A percentile compares a stretch with the other conserved stretches of the same genome.
Evolutionary conservation across 2,797 vertebrate species (phyloP).

Genomic region (Sebastiscus tertius): DNA sequence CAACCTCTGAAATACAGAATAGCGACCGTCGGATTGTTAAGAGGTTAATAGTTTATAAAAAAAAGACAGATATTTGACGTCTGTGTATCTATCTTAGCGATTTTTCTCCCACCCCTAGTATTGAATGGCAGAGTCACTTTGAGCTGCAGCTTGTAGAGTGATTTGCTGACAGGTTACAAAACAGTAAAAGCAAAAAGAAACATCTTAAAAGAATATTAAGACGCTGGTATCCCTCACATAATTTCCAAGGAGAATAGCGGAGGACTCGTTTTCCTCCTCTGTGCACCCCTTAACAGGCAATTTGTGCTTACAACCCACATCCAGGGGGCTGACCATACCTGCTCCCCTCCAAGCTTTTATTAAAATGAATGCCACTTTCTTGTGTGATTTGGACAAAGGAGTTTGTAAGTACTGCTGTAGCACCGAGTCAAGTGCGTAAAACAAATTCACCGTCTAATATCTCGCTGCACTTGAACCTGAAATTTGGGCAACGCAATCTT

Average conservation of each 20-base stretch:
- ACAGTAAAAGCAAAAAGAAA: neutral
- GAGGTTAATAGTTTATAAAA: no score
- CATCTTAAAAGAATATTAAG: neutral
- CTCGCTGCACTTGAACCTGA: neutral
- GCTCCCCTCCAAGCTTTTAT: neutral
- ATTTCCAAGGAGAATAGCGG: neutral
- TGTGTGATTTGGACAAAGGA: neutral
- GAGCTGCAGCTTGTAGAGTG: neutral
- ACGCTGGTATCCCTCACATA: neutral
- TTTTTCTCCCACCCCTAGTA: no score
- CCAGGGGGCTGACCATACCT: neutral
- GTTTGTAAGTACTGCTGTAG: neutral
- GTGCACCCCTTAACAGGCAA: neutral
- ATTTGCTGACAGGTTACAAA: neutral
- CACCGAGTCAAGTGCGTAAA: neutral
- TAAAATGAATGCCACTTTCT: neutral
- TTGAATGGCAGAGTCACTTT: neutral
- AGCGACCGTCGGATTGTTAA: accelerated
- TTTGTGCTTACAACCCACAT: neutral
- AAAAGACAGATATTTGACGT: no score
- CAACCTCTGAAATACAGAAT: no score
- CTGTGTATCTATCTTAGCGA: no score
- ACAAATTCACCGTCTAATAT: neutral
- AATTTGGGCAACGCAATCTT: no score
- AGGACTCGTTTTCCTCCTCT: neutral